Base-by-base conservation (phyloP, 1,140 invertebrate genomes). In the Mactra quadrangularis region DNA sequence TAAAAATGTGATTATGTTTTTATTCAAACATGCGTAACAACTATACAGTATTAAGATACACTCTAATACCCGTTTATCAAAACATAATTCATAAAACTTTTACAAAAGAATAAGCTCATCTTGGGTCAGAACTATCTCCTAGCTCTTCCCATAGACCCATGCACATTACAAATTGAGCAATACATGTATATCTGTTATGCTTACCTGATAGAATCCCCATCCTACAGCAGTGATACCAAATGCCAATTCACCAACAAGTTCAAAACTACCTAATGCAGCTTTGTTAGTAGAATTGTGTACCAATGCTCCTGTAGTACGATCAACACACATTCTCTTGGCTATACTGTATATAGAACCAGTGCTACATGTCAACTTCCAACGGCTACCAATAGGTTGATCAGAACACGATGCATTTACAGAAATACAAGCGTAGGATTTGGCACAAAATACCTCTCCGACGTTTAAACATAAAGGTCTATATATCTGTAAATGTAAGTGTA, bases 381-480 rank as follows among this genome's bases (percentile, higher is more conserved):
- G 53, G 29, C 38, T 35, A 3, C 71, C 78, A 4, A 72, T 7
- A 25, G 82, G 47, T 31, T 82, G 82, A 29, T 38, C 53, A 13
- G 59, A 55, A 53, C 85, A 86, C 3, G 77, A 50, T 13, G 47
- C 60, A 62, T 72, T 62, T 0, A 64, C 53, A 22, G 71, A 55
- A 19, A 86, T 86, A 47, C 82, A 86, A 0, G 77, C 47, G 53
- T 84, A 84, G 38, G 82, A 84, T 31, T 82, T 86, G 3, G 68
- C 52, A 55, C 85, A 86, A 52, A 82, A 86, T 29, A 19, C 35
- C 57, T 62, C 62, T 4, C 50, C 57, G 50, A 57, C 0, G 11
- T 66, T 60, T 22, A 72, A 19, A 74, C 85, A 86, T 0, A 19
- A 35, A 0, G 85, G 85, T 19, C 78, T 41, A 41, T 84, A 86